Evolutionary conservation across 2,113 vertebrate species (phyloP).

Genomic region (Hyaena hyaena): DNA sequence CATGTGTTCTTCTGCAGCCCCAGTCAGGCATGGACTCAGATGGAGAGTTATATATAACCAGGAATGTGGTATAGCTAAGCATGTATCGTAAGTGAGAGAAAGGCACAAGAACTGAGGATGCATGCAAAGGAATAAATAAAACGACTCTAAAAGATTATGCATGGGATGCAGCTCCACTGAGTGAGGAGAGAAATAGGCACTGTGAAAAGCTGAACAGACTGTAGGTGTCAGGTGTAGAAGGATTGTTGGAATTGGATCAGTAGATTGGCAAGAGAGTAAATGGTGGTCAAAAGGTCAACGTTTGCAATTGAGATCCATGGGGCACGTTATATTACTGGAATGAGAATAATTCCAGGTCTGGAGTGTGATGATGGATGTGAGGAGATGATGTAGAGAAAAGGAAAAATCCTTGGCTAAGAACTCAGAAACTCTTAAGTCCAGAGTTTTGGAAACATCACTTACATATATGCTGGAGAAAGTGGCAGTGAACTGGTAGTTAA

Average conservation of each 20-base stretch:
- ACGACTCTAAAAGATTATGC: too few relatives aligned
- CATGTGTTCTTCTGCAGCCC: not conserved
- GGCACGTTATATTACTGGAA: not conserved
- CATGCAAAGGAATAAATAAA: not conserved
- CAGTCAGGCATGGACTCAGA: not conserved
- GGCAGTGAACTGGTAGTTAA: not conserved
- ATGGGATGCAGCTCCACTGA: not conserved
- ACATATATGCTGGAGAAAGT: not conserved
- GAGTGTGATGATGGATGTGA: not conserved
- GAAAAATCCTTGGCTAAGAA: not conserved
- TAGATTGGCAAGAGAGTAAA: not conserved
- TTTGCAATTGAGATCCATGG: not conserved
- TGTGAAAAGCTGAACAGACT: not conserved
- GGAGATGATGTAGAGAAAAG: not conserved
- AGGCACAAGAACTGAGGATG: not conserved
- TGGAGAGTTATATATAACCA: not conserved
- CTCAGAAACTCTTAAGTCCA: not conserved
- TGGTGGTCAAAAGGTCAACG: not conserved
- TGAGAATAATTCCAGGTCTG: not conserved
- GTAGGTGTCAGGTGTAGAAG: not conserved
- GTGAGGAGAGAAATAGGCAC: not conserved
- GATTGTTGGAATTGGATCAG: not conserved
- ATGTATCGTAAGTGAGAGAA: not conserved
- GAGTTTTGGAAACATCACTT: not conserved
- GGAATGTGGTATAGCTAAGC: not conserved